phyloP scores from a whole-genome alignment of 1,140 invertebrate genomes.

The Globodera rostochiensis region DNA sequence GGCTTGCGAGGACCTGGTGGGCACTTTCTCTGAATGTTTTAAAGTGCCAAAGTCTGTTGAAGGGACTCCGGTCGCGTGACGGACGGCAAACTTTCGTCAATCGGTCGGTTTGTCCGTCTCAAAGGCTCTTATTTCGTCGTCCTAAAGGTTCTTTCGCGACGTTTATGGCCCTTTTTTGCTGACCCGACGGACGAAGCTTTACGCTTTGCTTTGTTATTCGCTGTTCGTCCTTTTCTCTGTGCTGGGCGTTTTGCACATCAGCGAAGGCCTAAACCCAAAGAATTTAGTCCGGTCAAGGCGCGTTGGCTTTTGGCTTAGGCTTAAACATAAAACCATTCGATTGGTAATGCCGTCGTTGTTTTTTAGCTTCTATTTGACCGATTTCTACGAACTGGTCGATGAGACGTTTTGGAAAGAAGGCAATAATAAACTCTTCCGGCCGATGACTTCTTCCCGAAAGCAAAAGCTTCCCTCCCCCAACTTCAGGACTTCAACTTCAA shows the following conservation, averaged over 20 bases:
- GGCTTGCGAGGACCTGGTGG: background rate
- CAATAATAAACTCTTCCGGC: constrained; percentile 18
- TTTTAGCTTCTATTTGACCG: constrained; percentile 58
- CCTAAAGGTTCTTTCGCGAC: constrained; percentile 75
- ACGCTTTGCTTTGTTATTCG: constrained; percentile 79
- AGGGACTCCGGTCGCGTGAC: constrained; percentile 44
- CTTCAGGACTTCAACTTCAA: constrained; percentile 63
- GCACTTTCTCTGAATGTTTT: constrained; percentile 11
- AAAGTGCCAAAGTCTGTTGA: background rate
- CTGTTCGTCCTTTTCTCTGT: constrained; percentile 81
- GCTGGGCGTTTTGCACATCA: constrained; percentile 82
- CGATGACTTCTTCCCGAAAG: too few relatives aligned
- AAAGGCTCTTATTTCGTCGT: background rate
- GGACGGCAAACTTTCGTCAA: constrained; percentile 62
- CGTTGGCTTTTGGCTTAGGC: background rate
- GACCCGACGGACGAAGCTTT: constrained; percentile 76
- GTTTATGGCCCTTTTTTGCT: constrained; percentile 79
- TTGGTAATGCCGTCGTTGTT: constrained; percentile 35
- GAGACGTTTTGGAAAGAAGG: constrained; percentile 69
- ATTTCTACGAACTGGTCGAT: constrained; percentile 64
- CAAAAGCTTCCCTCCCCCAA: constrained; percentile 10
- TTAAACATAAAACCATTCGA: constrained; percentile 53
- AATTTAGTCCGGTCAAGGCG: constrained; percentile 41
- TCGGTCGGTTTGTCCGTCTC: constrained; percentile 59
- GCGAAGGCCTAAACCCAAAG: constrained; percentile 69